Base-by-base conservation (phyloP, 2,797 vertebrate genomes). In the Silurus lanzhouensis region DNA sequence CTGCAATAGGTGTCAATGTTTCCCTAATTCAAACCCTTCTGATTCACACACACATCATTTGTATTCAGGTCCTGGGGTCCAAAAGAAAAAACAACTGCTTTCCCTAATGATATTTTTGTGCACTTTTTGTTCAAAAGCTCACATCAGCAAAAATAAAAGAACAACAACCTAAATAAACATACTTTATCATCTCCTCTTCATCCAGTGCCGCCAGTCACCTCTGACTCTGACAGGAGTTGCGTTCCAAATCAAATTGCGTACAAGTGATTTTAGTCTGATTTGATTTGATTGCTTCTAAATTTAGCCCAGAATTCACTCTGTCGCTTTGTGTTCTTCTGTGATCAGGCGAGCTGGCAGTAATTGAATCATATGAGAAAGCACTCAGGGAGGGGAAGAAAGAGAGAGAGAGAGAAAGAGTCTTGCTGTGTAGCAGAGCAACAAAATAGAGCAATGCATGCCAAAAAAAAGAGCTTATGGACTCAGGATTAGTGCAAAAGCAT, bases 311-410 rank as follows among this genome's bases (percentile, higher is more conserved):
- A 90, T 89, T 92, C 88, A 90, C 84, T 84, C 76, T 85, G 86
- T 91, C 91, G 89, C 88, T 2, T 85, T 86, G 75, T 90, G 84
- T 90, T 92, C 87, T 90, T 76, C 90, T 85, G 88, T 88, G 88
- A 83, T 87, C 90, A 92, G 38, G 85, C 19, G 83, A 92, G 87
- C 89, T 91, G 87, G 89, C 76, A 89, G 86, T 91, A 92, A 94
- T 92, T 83, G 38, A 89, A 92, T 92, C 90, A 92, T 84, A 87
- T 85, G 87, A 87, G 87, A 86, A 88, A 58, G 84, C 48, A 85
- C 83, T 87, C 83, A 90, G 81, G 55, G 86, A 72, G 85, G 85
- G 87, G 74, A 63, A 20, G 22, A 20, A 63, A 63, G 31, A 81
- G 22, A 46, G 68, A 81, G 77, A 84, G 83, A 74, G 48, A 74